Base-by-base conservation (phyloP, 2,888 invertebrate genomes). In the Harpalus rubripes region DNA sequence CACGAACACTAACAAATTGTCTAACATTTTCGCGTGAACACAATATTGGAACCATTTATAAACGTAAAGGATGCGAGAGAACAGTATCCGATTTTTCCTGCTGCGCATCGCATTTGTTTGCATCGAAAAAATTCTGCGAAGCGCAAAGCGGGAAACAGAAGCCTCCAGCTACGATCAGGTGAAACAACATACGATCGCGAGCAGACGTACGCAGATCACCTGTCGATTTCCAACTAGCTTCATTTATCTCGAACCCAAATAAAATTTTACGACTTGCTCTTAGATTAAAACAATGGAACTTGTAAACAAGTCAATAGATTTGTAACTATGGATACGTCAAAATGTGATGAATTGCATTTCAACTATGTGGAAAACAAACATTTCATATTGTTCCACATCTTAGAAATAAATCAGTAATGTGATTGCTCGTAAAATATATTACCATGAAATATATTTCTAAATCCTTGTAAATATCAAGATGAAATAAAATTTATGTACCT, bases 11-110 rank as follows among this genome's bases (percentile, higher is more conserved):
- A 52, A 74, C 74, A 74, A 74, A 74, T 74, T 52, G 74, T 74
- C 52, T 18, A 74, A 74, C 74, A 74, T 74, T 74, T 74, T 74
- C 74, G 74, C 74, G 74, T 74, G 74, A 74, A 74, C 74, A 74
- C 74, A 74, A 74, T 74, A 74, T 74, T 74, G 74, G 74, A 74
- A 74, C 74, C 52, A 74, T 74, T 74, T 74, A 74, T 74, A 74
- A 74, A 74, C 52, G 74, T 74, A 74, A 74, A 74, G 74, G 52
- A 74, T 74, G 52, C 52, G 74, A 44, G 74, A 44, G 26, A 74
- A 74, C 52, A 74, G 52, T 56, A 74, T 56, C 44, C 74, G 74
- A 74, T 74, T 74, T 74, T 74, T 74, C 74, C 52, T 74, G 22
- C 52, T 22, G 74, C 74, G 74, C 22, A 74, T 74, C 52, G 74